Percentiles rank a stretch among this genome's conserved stretches.
These are phyloP conservation scores for Micrasema longulum DNA, from an alignment of 1,140 invertebrate species.

Conservation along the genomic window DNA sequence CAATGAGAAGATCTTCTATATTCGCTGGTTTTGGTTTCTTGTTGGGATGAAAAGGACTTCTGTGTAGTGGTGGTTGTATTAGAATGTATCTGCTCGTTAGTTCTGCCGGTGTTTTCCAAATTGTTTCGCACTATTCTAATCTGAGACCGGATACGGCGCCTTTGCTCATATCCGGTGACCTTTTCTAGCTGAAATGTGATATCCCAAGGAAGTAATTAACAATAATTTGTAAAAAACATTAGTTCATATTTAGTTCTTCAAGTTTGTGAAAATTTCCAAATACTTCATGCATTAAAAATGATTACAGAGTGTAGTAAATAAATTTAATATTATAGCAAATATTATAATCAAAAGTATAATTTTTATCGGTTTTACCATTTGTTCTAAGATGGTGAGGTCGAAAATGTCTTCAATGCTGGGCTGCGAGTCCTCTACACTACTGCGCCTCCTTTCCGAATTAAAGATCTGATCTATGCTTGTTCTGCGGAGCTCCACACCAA, in stretches of 20 bases:
- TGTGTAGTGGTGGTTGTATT: slow-evolving; percentile 11
- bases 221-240: too few relatives aligned
- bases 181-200: slow-evolving; percentile 74
- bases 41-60: slow-evolving; percentile 2
- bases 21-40: slow-evolving; percentile 29
- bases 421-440: slow-evolving; percentile 59
- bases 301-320: too few relatives aligned
- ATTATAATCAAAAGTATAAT: slow-evolving; percentile 23
- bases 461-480: slow-evolving; percentile 66
- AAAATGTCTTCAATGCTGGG: slow-evolving; percentile 77
- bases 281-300: slow-evolving; percentile 17
- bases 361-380: slow-evolving; percentile 69
- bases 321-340: slow-evolving; percentile 19
- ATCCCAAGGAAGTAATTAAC: too few relatives aligned
- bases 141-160: slow-evolving; percentile 79
- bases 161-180: slow-evolving; percentile 78
- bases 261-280: slow-evolving; percentile 9
- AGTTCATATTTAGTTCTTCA: too few relatives aligned
- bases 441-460: slow-evolving; percentile 60
- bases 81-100: too few relatives aligned
- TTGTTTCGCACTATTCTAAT: slow-evolving; percentile 76
- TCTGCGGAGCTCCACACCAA: slow-evolving; percentile 72
- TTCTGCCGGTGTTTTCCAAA: slow-evolving; percentile 59
- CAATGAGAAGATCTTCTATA: slow-evolving; percentile 39
- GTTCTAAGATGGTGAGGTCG: slow-evolving; percentile 75